Percentiles rank a stretch among this genome's conserved stretches.
Evolutionary conservation across 2,797 vertebrate species (phyloP).

Genomic region (Crenichthys baileyi): DNA sequence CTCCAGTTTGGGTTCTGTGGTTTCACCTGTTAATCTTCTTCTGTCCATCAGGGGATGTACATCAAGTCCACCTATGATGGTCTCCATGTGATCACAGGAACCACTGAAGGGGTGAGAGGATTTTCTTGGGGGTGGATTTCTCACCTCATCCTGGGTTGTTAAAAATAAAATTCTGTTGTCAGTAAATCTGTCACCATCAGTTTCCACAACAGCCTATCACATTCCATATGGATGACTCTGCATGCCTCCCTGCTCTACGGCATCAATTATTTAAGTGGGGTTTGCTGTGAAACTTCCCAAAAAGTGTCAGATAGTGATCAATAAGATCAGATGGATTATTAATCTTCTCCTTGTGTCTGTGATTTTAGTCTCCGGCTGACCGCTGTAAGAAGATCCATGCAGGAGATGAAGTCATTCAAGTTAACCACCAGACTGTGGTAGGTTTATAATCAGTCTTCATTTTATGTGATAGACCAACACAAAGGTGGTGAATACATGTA

Average conservation of each 20-base stretch:
- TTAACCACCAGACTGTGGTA: slow-evolving; percentile 99
- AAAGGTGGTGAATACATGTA: neutral
- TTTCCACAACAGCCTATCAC: slow-evolving; percentile 18
- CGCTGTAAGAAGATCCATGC: slow-evolving; percentile 99
- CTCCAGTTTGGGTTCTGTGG: neutral
- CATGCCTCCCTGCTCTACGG: neutral
- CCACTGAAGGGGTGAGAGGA: slow-evolving; percentile 90
- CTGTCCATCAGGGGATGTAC: slow-evolving; percentile 88
- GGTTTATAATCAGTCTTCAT: slow-evolving; percentile 14
- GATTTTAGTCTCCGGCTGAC: slow-evolving; percentile 93
- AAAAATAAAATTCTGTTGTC: slow-evolving; percentile 9
- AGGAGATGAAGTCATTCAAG: slow-evolving; percentile 99
- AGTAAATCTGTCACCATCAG: slow-evolving; percentile 12
- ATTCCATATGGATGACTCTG: slow-evolving; percentile 15
- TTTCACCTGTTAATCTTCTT: neutral
- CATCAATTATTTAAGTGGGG: slow-evolving; percentile 23
- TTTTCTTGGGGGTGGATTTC: neutral
- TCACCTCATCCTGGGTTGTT: neutral
- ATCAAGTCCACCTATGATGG: slow-evolving; percentile 96
- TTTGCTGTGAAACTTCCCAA: slow-evolving; percentile 36
- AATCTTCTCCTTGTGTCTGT: slow-evolving; percentile 19
- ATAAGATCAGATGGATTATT: slow-evolving; percentile 53
- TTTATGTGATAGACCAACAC: neutral
- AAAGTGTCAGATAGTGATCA: slow-evolving; percentile 39
- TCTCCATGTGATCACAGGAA: slow-evolving; percentile 95